These are phyloP conservation scores for Eubasilissa splendida DNA, from an alignment of 2,888 invertebrate genomes.

Conservation along the genomic window DNA sequence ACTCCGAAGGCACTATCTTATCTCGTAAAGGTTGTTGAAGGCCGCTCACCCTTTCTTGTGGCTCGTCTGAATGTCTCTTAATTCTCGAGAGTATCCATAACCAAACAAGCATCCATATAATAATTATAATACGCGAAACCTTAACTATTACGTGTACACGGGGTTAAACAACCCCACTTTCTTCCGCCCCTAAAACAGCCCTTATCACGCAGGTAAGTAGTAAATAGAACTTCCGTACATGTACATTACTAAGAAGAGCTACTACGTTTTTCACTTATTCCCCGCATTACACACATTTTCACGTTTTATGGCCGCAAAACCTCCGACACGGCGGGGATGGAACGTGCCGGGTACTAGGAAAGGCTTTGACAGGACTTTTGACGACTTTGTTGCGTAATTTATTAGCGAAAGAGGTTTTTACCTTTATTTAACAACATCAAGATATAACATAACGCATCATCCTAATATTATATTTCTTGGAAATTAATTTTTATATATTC, in stretches of 20 bases:
- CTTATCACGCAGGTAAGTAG: not conserved
- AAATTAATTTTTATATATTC: too few species aligned
- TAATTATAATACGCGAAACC: too few species aligned
- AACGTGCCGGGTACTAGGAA: not conserved
- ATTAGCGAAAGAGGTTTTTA: slow-evolving; percentile 7
- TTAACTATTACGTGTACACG: too few species aligned
- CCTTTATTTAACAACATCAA: not conserved
- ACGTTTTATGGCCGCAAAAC: slow-evolving; percentile 20
- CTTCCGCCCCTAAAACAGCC: not conserved
- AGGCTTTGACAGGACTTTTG: slow-evolving; percentile 20
- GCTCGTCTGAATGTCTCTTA: too few species aligned
- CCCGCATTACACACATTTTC: slow-evolving; percentile 30
- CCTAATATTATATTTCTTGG: too few species aligned
- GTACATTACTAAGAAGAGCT: slow-evolving; percentile 20
- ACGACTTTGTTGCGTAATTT: slow-evolving; percentile 24
- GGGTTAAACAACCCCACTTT: too few species aligned
- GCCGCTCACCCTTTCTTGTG: too few species aligned
- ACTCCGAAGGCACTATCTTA: too few species aligned
- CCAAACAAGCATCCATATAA: too few species aligned
- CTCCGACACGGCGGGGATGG: not conserved
- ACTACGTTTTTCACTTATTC: slow-evolving; percentile 36
- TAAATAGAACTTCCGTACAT: slow-evolving; percentile 21
- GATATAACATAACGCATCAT: too few species aligned
- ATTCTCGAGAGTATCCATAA: too few species aligned
- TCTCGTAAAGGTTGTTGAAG: too few species aligned